Conservation (phyloP, 2,797 vertebrate genomes). For the Distichodus sexfasciatus region DNA sequence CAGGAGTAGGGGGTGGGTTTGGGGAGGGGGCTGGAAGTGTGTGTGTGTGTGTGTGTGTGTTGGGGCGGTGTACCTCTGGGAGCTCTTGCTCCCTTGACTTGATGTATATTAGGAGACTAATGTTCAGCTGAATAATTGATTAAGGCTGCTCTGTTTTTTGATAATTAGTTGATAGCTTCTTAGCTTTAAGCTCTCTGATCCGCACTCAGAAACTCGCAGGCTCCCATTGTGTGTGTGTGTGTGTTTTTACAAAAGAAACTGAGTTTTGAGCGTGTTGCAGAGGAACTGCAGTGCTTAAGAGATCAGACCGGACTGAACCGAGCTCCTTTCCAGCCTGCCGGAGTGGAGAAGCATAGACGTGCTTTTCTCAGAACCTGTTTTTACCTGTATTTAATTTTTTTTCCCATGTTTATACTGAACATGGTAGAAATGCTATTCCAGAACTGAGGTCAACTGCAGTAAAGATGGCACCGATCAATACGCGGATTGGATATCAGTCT, state of each 20-base stretch:
- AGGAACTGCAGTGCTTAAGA: conserved; percentile 58
- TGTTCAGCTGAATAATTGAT: conserved; percentile 97
- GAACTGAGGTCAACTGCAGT: too few species aligned
- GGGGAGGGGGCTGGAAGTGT: conserved; percentile 34
- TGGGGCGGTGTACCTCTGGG: conserved; percentile 73
- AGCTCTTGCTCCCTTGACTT: conserved; percentile 79
- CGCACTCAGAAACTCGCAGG: conserved; percentile 58
- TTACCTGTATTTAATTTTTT: conserved; percentile 49
- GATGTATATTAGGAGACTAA: conserved; percentile 83
- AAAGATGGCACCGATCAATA: too few species aligned
- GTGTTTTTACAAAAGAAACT: background rate
- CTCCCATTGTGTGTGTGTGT: conserved; percentile 46
- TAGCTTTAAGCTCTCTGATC: conserved; percentile 79
- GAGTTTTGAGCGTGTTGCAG: conserved; percentile 25
- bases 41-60: conserved; percentile 41
- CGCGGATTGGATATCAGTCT: too few species aligned
- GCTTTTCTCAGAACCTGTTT: conserved; percentile 65
- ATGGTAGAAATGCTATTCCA: too few species aligned
- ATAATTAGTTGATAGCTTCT: conserved; percentile 92
- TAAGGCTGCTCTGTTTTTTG: conserved; percentile 81
- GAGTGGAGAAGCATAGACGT: conserved; percentile 36
- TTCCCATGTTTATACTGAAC: background rate
- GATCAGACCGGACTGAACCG: conserved; percentile 55
- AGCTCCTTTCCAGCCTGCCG: conserved; percentile 56
- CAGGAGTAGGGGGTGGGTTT: conserved; percentile 33